Evolutionary conservation across 2,797 vertebrate species (phyloP).

Genomic region (Megalops cyprinoides): DNA sequence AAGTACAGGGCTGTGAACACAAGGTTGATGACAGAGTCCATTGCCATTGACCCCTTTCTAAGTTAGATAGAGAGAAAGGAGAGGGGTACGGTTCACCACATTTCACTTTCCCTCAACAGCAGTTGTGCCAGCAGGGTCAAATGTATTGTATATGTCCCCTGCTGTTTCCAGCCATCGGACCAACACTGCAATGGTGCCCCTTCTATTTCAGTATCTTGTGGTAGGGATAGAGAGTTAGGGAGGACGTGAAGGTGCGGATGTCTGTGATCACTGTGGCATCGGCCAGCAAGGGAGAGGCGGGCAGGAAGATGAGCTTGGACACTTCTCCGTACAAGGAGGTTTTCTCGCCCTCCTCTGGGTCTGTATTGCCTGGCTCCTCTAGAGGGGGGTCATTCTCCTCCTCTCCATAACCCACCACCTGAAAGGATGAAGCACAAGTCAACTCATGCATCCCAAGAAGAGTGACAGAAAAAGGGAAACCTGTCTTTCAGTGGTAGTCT

Average conservation of each 20-base stretch:
- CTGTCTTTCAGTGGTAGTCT: neutral
- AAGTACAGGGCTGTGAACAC: neutral
- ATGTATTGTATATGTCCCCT: neutral
- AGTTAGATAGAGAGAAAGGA: neutral
- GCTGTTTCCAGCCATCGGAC: neutral
- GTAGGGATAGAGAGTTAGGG: constrained; percentile 87
- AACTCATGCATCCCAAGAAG: neutral
- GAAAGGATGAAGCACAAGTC: constrained; percentile 38
- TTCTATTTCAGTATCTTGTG: constrained; percentile 90
- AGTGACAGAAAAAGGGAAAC: neutral
- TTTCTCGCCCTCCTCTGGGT: constrained; percentile 28
- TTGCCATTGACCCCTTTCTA: neutral
- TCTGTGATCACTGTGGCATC: constrained; percentile 78
- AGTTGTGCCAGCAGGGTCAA: constrained; percentile 11
- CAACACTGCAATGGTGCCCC: neutral
- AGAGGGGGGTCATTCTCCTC: constrained; percentile 75
- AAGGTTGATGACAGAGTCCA: neutral
- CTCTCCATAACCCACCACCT: constrained; percentile 92
- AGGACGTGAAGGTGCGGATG: constrained; percentile 84
- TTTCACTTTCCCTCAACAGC: neutral
- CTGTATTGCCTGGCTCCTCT: constrained; percentile 22
- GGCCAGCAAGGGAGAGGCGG: constrained; percentile 75
- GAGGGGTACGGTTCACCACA: neutral
- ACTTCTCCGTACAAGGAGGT: constrained; percentile 81
- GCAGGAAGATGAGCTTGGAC: constrained; percentile 85